A percentile compares a stretch with the other conserved stretches of the same genome.
phyloP scores from a whole-genome alignment of 2,888 invertebrate species.

The Pogonocherus hispidulus region DNA sequence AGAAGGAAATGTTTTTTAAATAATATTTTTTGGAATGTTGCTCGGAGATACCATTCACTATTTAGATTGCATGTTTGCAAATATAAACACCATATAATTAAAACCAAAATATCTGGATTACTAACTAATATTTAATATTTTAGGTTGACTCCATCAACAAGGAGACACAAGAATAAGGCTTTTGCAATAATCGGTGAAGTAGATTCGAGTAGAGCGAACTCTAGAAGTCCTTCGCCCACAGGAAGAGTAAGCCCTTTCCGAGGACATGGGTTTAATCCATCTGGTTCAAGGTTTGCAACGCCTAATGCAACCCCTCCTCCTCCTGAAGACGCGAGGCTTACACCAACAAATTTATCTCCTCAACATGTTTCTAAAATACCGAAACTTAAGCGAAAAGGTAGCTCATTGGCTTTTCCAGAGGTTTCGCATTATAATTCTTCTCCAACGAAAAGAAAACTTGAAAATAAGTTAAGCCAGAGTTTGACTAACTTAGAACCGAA shows the following conservation, averaged over 20 bases:
- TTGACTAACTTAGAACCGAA: conserved; percentile 60
- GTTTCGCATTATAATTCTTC: conserved; percentile 53
- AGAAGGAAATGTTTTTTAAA: neutral
- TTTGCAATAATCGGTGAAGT: conserved; percentile 67
- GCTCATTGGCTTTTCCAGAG: conserved; percentile 54
- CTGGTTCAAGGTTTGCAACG: conserved; percentile 65
- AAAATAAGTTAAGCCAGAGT: conserved; percentile 62
- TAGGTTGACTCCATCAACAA: conserved; percentile 61
- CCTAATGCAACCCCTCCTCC: conserved; percentile 64
- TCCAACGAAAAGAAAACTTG: conserved; percentile 52
- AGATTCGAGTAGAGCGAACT: conserved; percentile 56
- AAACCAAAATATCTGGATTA: neutral
- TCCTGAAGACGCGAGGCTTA: conserved; percentile 48
- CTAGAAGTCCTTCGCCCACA: conserved; percentile 62
- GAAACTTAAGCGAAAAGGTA: conserved; percentile 54
- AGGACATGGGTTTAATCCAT: conserved; percentile 67
- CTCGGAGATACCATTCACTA: conserved; percentile 4
- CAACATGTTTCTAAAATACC: conserved; percentile 58
- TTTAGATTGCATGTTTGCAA: conserved; percentile 23
- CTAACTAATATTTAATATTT: conserved; percentile 16
- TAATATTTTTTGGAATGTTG: conserved; percentile 21
- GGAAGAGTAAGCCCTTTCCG: conserved; percentile 67
- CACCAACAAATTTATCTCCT: conserved; percentile 40
- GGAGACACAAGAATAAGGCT: conserved; percentile 63
- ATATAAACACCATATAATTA: neutral